Base-by-base conservation (phyloP, 2,888 invertebrate genomes). In the Helobdella robusta region DNA sequence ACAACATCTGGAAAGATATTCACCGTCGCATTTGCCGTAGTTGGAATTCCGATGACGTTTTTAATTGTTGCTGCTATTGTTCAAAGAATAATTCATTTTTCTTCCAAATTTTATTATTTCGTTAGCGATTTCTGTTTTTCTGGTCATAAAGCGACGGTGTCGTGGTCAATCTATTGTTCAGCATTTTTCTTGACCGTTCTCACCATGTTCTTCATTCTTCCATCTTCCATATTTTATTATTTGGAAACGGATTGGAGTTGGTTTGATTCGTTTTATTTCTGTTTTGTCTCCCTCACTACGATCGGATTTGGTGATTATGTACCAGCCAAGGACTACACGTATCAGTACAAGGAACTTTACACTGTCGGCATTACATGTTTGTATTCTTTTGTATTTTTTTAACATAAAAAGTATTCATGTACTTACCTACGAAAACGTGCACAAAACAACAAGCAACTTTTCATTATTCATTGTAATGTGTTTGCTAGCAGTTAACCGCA, bases 271-370 rank as follows among this genome's bases (percentile, higher is more conserved):
- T 84, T 91, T 75, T 91, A 91, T 81, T 91, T 89, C 80, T 91
- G 90, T 80, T 90, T 91, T 82, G 88, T 91, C 73, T 90, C 90
- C 18, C 82, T 91, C 70, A 90, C 91, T 30, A 91, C 91, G 69
- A 88, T 91, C 74, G 78, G 91, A 18, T 83, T 91, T 2, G 91
- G 91, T 0, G 91, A 91, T 80, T 90, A 89, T 81, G 89, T 91
- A 70, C 91, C 91, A 0, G 89, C 89, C 0, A 89, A 90, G 75
- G 83, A 85, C 11, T 85, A 86, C 0, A 84, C 85, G 71, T 87
- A 89, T 76, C 84, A 84, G n/a, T 85, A 86, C 81, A 83, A 89
- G 52, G 86, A 89, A 0, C 72, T 89, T 20, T 91, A 91, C 80
- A 91, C 91, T 83, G 85, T 90, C 63, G 83, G 84, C 66, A 88